Conservation (phyloP, 1,140 invertebrate species). For the Hycleus phaleratus region DNA sequence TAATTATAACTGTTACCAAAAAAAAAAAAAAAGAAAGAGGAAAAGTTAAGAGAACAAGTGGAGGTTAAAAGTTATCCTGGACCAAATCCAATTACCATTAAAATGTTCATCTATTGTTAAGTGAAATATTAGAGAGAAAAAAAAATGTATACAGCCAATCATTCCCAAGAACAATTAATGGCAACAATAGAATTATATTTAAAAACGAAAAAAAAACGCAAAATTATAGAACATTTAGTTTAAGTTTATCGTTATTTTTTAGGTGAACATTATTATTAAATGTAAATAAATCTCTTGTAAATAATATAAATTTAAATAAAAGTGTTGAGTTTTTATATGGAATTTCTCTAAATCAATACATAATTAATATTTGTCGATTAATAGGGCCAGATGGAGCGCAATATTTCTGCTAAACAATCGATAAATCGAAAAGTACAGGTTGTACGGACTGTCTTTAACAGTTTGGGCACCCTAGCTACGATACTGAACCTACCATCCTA, state of each 20-base stretch:
- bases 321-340: not conserved
- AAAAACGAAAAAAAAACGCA: no score
- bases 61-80: not conserved
- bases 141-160: slow-evolving; percentile 10
- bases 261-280: slow-evolving; percentile 4
- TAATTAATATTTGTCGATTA: no score
- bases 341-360: no score
- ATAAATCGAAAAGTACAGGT: no score
- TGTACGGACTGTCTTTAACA: no score
- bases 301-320: slow-evolving; percentile 6
- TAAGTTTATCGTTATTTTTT: slow-evolving; percentile 8
- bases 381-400: no score
- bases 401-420: no score
- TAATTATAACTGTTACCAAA: not conserved
- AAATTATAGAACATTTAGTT: not conserved
- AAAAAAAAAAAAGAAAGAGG: no score
- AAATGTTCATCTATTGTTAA: slow-evolving; percentile 13
- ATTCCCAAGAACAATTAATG: slow-evolving; percentile 13
- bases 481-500: no score
- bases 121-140: not conserved
- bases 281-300: slow-evolving; percentile 12
- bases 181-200: not conserved
- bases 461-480: no score
- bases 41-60: no score
- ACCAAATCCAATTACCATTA: slow-evolving; percentile 10